phyloP scores from a whole-genome alignment of 2,113 vertebrate species.

The Excalfactoria chinensis region DNA sequence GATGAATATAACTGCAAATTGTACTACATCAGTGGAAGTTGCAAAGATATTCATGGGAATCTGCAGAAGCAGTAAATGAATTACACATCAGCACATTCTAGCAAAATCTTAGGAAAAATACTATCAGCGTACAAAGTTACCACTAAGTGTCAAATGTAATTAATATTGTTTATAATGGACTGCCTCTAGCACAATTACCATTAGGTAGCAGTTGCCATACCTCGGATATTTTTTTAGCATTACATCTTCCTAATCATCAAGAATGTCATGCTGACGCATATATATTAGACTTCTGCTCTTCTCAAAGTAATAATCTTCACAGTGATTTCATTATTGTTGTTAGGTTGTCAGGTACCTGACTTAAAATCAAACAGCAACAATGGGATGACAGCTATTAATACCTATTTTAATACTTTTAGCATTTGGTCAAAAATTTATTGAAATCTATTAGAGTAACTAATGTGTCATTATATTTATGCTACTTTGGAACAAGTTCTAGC shows the following conservation, averaged over 20 bases:
- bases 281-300: neutral
- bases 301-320: neutral
- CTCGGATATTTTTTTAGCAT: neutral
- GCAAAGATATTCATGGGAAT: neutral
- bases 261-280: neutral
- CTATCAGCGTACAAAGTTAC: neutral
- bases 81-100: neutral
- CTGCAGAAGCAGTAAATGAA: neutral
- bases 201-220: neutral
- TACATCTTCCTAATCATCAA: neutral
- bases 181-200: neutral
- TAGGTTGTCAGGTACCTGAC: neutral
- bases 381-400: neutral
- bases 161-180: constrained; percentile 5
- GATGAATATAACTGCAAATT: neutral
- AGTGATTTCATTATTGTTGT: neutral
- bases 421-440: neutral
- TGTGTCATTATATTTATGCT: neutral
- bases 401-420: neutral
- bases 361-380: neutral
- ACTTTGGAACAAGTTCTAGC: neutral
- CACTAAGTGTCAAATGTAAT: constrained; percentile 14
- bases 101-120: neutral
- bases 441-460: neutral
- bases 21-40: neutral